Base-by-base conservation (phyloP, 2,797 vertebrate genomes). In the Peromyscus attwateri region DNA sequence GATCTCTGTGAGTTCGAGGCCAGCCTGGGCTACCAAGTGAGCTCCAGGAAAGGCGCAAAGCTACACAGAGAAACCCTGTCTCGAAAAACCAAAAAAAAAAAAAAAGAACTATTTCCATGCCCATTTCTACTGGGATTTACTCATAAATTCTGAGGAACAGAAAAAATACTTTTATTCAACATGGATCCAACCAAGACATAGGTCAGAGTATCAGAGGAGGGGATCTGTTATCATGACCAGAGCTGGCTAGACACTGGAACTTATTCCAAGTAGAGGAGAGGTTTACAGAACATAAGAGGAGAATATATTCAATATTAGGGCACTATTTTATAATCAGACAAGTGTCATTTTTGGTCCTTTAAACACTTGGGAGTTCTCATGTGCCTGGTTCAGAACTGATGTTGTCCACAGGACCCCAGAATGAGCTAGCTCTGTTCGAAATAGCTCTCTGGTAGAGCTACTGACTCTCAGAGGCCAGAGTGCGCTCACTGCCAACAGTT, bases 71-170 rank as follows among this genome's bases (percentile, higher is more conserved):
- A n/a, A n/a, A n/a, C n/a, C n/a, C n/a, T n/a, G n/a, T n/a, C n/a
- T n/a, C n/a, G n/a, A n/a, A n/a, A n/a, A n/a, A n/a, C n/a, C n/a
- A n/a, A n/a, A n/a, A n/a, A n/a, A n/a, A n/a, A n/a, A n/a, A n/a
- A n/a, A n/a, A n/a, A 96, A 91, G 75, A 96, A 81, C 96, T 94
- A 83, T 94, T 96, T 96, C 82, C 71, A 96, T 92, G 95, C 75
- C 77, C 89, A 60, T 95, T 97, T 96, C 87, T 95, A 88, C 94
- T 93, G 95, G 94, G 19, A 34, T 94, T 97, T 92, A 97, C 87
- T 95, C 96, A 96, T 49, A 84, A 94, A 93, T 91, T 91, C 89
- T 55, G 83, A 95, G 76, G 87, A 84, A 90, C 89, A 92, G 60
- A 92, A 97, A 95, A 70, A 81, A 94, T 89, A 40, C 76, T 93